Evolutionary conservation across 2,888 invertebrate species (phyloP).

Genomic region (Tachystola acroxantha): DNA sequence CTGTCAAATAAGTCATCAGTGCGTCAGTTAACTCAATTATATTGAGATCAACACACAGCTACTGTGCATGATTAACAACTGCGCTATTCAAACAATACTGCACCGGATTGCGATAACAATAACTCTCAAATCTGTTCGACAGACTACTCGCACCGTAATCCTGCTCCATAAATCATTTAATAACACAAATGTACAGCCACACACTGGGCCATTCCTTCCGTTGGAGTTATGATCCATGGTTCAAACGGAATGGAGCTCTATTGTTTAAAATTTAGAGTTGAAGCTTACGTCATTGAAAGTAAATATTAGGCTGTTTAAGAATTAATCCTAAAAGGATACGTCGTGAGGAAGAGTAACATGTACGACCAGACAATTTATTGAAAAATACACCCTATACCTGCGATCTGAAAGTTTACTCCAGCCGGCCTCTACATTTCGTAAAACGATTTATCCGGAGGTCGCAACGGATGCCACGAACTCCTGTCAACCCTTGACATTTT

Average conservation of each 20-base stretch:
- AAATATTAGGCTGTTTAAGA: slow-evolving; percentile 40
- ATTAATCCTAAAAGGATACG: slow-evolving; percentile 29
- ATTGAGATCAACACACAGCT: slow-evolving; percentile 73
- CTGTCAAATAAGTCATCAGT: slow-evolving; percentile 76
- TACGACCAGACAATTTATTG: slow-evolving; percentile 21
- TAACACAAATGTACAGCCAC: slow-evolving; percentile 76
- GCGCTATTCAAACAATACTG: slow-evolving; percentile 28
- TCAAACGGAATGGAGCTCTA: slow-evolving; percentile 30
- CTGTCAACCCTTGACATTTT: slow-evolving; percentile 71
- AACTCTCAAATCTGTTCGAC: slow-evolving; percentile 46
- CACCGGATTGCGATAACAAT: slow-evolving; percentile 36
- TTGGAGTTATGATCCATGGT: slow-evolving; percentile 38
- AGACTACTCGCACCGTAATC: slow-evolving; percentile 49
- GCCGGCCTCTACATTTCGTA: slow-evolving; percentile 9
- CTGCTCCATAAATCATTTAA: slow-evolving; percentile 76
- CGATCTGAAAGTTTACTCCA: slow-evolving; percentile 12
- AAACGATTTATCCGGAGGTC: slow-evolving; percentile 51
- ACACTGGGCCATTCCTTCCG: slow-evolving; percentile 75
- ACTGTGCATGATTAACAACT: slow-evolving; percentile 67
- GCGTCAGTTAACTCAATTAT: slow-evolving; percentile 77
- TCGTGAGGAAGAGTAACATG: slow-evolving; percentile 44
- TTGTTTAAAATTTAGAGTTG: slow-evolving; percentile 11
- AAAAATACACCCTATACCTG: slow-evolving; percentile 30
- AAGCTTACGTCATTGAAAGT: slow-evolving; percentile 17
- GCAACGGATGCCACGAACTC: slow-evolving; percentile 63